phyloP scores from a whole-genome alignment of 2,888 invertebrate genomes.

The Acanthopleura granulata region DNA sequence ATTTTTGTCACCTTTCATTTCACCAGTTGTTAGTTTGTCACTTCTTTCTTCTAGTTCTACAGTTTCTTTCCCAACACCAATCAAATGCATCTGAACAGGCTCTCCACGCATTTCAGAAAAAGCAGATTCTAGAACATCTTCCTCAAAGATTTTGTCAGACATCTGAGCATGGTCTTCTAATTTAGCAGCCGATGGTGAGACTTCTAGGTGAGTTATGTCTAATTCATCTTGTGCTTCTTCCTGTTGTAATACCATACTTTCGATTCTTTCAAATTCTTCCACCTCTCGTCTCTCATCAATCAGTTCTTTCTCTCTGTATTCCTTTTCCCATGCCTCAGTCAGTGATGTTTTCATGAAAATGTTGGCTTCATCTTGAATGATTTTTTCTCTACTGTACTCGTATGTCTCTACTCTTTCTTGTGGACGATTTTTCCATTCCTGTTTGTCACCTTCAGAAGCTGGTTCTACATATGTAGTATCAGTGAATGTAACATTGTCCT shows the following conservation, averaged over 20 bases:
- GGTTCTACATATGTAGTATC: background rate
- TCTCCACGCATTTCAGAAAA: background rate
- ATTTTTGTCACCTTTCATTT: background rate
- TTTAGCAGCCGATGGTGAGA: background rate
- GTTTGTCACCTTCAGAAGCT: background rate
- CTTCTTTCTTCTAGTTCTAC: background rate
- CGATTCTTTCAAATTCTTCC: background rate
- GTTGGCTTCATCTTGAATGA: constrained; percentile 10
- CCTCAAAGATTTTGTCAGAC: constrained; percentile 7
- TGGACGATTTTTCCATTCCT: background rate
- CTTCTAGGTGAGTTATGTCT: constrained; percentile 1
- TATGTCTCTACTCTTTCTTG: background rate
- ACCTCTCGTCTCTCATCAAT: constrained; percentile 13
- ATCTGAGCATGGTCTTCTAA: constrained; percentile 4
- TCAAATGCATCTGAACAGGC: constrained; percentile 8
- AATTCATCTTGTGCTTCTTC: constrained; percentile 17
- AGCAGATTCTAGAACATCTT: background rate
- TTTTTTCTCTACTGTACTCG: constrained; percentile 2
- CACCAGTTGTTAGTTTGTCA: background rate
- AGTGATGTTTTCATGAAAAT: constrained; percentile 11
- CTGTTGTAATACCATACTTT: constrained; percentile 12
- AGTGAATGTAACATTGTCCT: constrained; percentile 18
- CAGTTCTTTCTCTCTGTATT: constrained; percentile 16
- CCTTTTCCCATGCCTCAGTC: constrained; percentile 16
- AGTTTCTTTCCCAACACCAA: background rate